Evolutionary conservation across 2,113 vertebrate genomes (phyloP), one percentile per base, ranked within the genome.

Genomic region (Burhinus bistriatus): DNA sequence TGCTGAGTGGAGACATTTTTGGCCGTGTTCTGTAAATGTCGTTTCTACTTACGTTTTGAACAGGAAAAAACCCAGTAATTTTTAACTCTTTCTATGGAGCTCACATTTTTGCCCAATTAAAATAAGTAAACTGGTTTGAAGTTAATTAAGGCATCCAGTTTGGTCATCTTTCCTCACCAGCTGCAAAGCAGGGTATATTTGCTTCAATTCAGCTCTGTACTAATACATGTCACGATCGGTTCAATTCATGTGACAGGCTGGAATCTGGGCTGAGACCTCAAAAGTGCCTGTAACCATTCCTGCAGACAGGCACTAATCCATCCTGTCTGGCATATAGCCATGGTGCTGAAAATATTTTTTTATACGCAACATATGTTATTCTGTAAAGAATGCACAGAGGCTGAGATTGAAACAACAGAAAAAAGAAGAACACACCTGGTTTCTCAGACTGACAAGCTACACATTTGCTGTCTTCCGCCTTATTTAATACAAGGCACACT

Each of bases 391-490:
- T 1, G 23, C 40, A 64, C 44, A 93, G 12, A 77, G 7, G 42
- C 15, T 19, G 40, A 61, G 29, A 71, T 0, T 52, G 64, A 92
- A 95, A 76, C 25, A 83, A 85, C 0, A 59, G 14, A 76, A 36
- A 64, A 79, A 19, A 81, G 30, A 88, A 81, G 9, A 82, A 98
- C 97, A 9, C 93, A 99, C 98, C 99, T 95, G 99, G 98, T 97
- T 99, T 99, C 90, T 97, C 95, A 32, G 98, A 91, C 89, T 98
- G 98, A 98, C 99, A 99, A 97, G 99, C 98, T 87, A 99, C 98
- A 98, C 99, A 99, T 95, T 98, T 98, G 90, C 95, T 96, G 93
- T 99, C 98, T 82, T 98, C 98, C 75, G 98, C 98, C 93, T 99
- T 99, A 97, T 99, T 99, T 93, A 94, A 97, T 87, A 99, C 77